Evolutionary conservation across 1,140 invertebrate genomes (phyloP), one percentile per base, ranked within the genome.

Genomic region (Diorhabda carinulata): DNA sequence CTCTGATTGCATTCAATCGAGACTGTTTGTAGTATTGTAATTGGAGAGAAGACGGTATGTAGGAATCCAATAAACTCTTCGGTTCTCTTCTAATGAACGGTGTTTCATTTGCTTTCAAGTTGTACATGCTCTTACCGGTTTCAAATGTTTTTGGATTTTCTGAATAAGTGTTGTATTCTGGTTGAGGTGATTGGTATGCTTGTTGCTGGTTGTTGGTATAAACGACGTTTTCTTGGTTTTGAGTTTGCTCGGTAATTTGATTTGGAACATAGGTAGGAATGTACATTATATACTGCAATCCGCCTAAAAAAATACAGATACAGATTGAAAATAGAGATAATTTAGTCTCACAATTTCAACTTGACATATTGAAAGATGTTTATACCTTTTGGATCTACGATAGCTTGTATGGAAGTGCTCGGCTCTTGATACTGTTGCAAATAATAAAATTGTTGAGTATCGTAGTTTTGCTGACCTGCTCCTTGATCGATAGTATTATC

Each of bases 41-140:
- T 66, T 79, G 78, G 7, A 78, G 52, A 43, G 72, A 61, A 6
- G 78, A 79, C 7, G 78, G 78, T 44, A 79, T 73, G 10, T 79
- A 79, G n/a, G 78, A 79, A 72, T 79, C 78, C 58, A 79, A 66
- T 2, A 79, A 52, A 66, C 75, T 77, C 62, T 78, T 75, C 3
- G 78, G 76, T 67, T 76, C 74, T 43, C 70, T 68, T 71, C 75
- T 76, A 25, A 25, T 25, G 6, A 66, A 57, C 41, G 70, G 8
- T 40, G 47, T 43, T 43, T 74, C 66, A 42, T 64, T 41, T 47
- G 59, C 56, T n/a, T 60, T 61, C 4, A 42, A 10, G n/a, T 67
- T 52, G 62, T 71, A 60, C 5, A 42, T n/a, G 9, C n/a, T 56
- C 65, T 67, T 68, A 5, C 52, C 25, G 25, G 52, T 10, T 63